A percentile compares a stretch with the other conserved stretches of the same genome.
These are phyloP conservation scores for Hetaerina titia DNA, from an alignment of 2,888 invertebrate species.

Conservation along the genomic window DNA sequence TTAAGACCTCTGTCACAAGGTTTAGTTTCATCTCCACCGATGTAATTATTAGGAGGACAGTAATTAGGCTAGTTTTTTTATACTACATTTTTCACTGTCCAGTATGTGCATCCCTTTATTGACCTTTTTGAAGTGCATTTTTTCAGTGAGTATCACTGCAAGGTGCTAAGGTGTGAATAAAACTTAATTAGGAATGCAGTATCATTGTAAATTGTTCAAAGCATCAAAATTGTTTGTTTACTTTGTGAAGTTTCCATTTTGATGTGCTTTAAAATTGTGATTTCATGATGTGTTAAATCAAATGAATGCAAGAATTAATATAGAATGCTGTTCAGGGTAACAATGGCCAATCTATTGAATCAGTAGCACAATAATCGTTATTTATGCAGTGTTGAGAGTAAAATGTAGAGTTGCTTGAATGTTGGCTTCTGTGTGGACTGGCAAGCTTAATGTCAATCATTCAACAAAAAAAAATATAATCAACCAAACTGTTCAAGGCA, in stretches of 20 bases:
- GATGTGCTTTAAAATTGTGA: neutral
- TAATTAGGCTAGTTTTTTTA: neutral
- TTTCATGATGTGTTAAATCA: neutral
- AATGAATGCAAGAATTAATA: neutral
- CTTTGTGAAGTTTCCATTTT: neutral
- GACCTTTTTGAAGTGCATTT: neutral
- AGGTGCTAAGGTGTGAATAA: neutral
- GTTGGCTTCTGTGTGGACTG: neutral
- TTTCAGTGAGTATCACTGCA: neutral
- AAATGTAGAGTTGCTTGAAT: neutral
- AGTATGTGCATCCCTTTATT: neutral
- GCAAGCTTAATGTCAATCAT: neutral
- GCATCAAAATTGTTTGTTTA: neutral
- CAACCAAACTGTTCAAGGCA: neutral
- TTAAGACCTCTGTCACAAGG: no score
- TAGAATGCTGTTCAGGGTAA: neutral
- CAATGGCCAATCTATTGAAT: neutral
- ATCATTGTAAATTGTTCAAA: neutral
- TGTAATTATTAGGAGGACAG: no score
- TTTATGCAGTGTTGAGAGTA: neutral
- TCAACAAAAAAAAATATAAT: neutral
- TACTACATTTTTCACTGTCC: neutral
- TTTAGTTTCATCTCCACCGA: no score
- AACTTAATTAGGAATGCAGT: neutral
- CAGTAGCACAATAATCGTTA: neutral